Conservation (phyloP, 1,140 invertebrate genomes). For the Atta cephalotes region DNA sequence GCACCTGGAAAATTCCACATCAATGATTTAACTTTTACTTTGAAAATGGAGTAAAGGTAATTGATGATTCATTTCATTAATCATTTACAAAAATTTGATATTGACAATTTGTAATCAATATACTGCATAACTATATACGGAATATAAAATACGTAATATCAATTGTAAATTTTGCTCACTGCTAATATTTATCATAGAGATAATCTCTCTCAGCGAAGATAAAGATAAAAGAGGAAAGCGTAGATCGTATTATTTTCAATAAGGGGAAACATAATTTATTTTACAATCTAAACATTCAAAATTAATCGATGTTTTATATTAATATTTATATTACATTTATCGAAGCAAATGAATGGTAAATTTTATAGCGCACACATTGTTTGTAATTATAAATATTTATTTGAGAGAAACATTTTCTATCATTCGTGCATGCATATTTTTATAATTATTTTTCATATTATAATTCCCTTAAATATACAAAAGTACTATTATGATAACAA, state of each 20-base stretch:
- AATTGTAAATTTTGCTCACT: neutral
- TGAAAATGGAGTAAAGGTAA: neutral
- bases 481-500: neutral
- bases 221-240: neutral
- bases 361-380: neutral
- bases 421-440: neutral
- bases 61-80: neutral
- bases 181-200: neutral
- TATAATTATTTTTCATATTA: conserved; percentile 11
- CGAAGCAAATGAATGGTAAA: neutral
- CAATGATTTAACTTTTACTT: neutral
- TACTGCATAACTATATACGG: neutral
- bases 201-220: neutral
- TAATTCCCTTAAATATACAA: neutral
- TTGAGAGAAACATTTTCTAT: neutral
- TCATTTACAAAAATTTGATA: neutral
- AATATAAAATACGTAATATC: neutral
- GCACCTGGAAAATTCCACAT: conserved; percentile 89
- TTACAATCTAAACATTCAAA: conserved; percentile 15
- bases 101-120: neutral
- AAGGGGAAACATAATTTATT: neutral
- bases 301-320: neutral
- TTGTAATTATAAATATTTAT: conserved; percentile 3
- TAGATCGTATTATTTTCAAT: neutral
- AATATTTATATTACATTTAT: conserved; percentile 23